Evolutionary conservation across 2,888 invertebrate genomes (phyloP).

Genomic region (Pterobdella sp.): DNA sequence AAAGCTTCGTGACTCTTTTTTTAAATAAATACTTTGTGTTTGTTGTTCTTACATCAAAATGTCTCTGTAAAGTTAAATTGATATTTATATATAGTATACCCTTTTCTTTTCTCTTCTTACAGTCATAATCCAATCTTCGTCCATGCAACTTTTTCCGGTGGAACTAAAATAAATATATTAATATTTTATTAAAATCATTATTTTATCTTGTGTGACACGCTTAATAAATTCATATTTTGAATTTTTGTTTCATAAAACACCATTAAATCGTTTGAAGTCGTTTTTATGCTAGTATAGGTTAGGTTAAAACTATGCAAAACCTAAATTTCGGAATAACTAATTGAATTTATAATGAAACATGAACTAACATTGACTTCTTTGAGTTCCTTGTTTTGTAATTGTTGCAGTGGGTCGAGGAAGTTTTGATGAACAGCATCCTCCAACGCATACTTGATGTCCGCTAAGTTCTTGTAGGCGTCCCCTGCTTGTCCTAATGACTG

Average conservation of each 20-base stretch:
- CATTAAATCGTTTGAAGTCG: no score
- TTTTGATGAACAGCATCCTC: conserved; percentile 99
- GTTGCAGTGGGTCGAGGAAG: conserved; percentile 94
- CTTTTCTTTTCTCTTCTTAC: conserved; percentile 93
- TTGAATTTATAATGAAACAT: not conserved
- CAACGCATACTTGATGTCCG: conserved; percentile 94
- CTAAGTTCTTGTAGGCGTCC: conserved; percentile 93
- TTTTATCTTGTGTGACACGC: not conserved
- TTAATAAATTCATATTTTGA: not conserved
- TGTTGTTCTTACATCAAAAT: no score
- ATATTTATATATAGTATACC: no score
- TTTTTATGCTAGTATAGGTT: no score
- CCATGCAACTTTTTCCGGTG: conserved; percentile 99
- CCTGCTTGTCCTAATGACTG: conserved; percentile 86
- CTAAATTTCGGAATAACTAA: no score
- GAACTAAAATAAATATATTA: not conserved
- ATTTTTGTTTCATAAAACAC: not conserved
- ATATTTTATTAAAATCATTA: no score
- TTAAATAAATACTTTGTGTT: no score
- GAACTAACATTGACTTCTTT: conserved; percentile 92
- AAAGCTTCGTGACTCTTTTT: no score
- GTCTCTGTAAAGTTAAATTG: no score
- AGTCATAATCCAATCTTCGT: conserved; percentile 92
- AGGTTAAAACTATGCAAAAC: no score
- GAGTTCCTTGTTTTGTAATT: conserved; percentile 93